Evolutionary conservation across 2,797 vertebrate species (phyloP).

Genomic region (Trichosurus vulpecula): DNA sequence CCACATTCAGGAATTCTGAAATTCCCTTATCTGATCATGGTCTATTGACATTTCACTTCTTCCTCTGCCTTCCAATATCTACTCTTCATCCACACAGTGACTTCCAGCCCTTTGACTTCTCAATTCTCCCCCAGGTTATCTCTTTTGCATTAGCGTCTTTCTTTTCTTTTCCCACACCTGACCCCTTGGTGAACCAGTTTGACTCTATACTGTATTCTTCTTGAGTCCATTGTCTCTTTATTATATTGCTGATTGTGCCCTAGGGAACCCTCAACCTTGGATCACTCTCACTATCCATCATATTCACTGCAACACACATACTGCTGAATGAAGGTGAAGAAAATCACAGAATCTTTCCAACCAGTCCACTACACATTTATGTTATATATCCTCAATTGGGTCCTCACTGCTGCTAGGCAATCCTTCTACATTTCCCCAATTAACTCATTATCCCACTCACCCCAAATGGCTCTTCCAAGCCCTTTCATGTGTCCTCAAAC

Average conservation of each 20-base stretch:
- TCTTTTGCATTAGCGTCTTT: background rate
- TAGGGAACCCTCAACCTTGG: background rate
- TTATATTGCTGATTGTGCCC: background rate
- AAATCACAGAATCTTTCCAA: background rate
- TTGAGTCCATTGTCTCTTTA: background rate
- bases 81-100: background rate
- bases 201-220: background rate
- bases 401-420: background rate
- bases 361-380: background rate
- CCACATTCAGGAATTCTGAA: background rate
- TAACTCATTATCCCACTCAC: background rate
- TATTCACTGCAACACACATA: background rate
- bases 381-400: background rate
- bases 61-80: background rate
- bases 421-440: background rate
- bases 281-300: background rate
- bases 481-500: background rate
- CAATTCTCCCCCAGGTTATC: background rate
- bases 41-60: background rate
- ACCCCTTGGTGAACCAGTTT: background rate
- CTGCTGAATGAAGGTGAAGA: background rate
- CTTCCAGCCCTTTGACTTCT: background rate
- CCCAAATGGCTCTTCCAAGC: background rate
- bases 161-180: background rate
- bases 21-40: background rate